phyloP scores from a whole-genome alignment of 2,888 invertebrate genomes.

The Trachelus troglodyta region DNA sequence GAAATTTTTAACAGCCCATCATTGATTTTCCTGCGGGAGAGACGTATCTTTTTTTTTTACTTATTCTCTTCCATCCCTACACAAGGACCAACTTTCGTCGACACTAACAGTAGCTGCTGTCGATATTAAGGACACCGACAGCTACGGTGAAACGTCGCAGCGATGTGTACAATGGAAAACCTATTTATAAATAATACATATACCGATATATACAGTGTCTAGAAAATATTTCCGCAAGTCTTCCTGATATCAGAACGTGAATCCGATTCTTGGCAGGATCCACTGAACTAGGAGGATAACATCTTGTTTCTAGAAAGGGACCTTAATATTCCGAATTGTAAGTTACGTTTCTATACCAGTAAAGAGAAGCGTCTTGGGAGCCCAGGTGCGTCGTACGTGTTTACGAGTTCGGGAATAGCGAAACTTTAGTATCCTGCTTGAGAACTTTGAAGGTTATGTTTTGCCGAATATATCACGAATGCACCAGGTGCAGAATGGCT shows the following conservation, averaged over 20 bases:
- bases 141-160: not conserved
- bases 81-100: not conserved
- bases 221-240: not conserved
- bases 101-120: not conserved
- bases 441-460: slow-evolving; percentile 53
- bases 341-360: slow-evolving; percentile 49
- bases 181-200: not conserved
- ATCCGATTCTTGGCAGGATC: not conserved
- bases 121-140: not conserved
- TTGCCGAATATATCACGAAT: slow-evolving; percentile 43
- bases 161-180: not conserved
- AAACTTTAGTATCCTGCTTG: slow-evolving; percentile 33
- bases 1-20: slow-evolving; percentile 56
- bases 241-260: not conserved
- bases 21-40: slow-evolving; percentile 46
- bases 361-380: slow-evolving; percentile 47
- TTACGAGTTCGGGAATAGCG: slow-evolving; percentile 56
- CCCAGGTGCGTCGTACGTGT: slow-evolving; percentile 61
- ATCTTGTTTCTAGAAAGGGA: slow-evolving; percentile 10
- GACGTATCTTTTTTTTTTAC: not conserved
- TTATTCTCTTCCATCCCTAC: not conserved
- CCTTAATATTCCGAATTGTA: slow-evolving; percentile 48
- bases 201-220: too few species aligned
- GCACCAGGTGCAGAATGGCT: not conserved
- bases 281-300: not conserved